Percentiles rank a stretch among this genome's conserved stretches.
phyloP scores from a whole-genome alignment of 2,113 vertebrate genomes.

The Grallaria varia region DNA sequence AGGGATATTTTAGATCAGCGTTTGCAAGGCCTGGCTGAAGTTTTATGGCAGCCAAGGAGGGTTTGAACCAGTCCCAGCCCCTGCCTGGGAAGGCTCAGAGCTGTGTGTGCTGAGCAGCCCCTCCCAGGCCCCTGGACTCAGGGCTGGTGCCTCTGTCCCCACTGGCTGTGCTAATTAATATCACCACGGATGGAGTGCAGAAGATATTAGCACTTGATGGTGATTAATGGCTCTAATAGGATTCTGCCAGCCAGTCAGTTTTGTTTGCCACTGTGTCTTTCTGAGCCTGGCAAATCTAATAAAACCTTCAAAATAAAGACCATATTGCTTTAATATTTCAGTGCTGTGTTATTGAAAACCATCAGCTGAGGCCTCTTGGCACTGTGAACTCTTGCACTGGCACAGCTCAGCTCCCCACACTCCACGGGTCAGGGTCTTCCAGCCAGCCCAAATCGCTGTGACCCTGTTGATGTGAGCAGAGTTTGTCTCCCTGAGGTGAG shows the following conservation, averaged over 20 bases:
- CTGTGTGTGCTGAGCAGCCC: neutral
- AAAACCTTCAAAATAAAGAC: neutral
- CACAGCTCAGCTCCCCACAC: accelerated
- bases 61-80: neutral
- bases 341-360: neutral
- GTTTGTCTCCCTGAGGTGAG: neutral
- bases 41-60: neutral
- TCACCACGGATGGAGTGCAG: neutral
- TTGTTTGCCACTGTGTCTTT: neutral
- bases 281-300: neutral
- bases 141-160: neutral
- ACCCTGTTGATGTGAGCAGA: accelerated
- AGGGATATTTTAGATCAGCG: accelerated
- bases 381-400: accelerated
- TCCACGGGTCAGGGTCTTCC: accelerated
- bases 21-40: neutral
- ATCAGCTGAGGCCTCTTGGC: neutral
- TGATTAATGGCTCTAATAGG: neutral
- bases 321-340: neutral
- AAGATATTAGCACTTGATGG: neutral
- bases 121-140: neutral
- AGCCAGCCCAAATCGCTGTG: accelerated
- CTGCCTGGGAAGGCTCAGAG: neutral
- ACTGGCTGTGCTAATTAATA: neutral
- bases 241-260: neutral